These are phyloP conservation scores for Galleria mellonella DNA, from an alignment of 1,140 invertebrate genomes.

Conservation along the genomic window DNA sequence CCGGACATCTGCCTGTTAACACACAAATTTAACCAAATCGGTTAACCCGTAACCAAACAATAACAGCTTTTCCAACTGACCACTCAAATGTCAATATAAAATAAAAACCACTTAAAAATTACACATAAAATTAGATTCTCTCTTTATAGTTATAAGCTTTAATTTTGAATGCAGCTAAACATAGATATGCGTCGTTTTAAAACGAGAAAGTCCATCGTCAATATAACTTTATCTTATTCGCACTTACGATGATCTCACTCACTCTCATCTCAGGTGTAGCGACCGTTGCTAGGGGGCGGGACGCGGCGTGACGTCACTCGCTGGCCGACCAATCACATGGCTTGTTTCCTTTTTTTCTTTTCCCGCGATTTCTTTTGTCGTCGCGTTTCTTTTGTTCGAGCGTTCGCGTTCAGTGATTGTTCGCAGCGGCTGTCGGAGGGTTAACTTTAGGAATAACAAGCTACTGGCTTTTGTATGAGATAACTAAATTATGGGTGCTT, in stretches of 20 bases:
- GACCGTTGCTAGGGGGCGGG: slow-evolving; percentile 61
- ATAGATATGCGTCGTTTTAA: slow-evolving; percentile 12
- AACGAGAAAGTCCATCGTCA: slow-evolving; percentile 20
- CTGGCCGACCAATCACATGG: slow-evolving; percentile 34
- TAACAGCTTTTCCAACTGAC: slow-evolving; percentile 70
- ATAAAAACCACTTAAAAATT: slow-evolving; percentile 1
- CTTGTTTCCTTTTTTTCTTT: slow-evolving; percentile 26
- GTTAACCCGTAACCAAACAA: slow-evolving; percentile 72
- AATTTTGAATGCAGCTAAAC: neutral
- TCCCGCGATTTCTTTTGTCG: slow-evolving; percentile 24
- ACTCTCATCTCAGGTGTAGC: slow-evolving; percentile 59
- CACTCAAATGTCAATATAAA: slow-evolving; percentile 27
- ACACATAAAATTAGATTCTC: slow-evolving; percentile 19
- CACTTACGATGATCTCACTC: slow-evolving; percentile 30
- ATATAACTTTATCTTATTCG: slow-evolving; percentile 47
- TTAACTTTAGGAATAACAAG: slow-evolving; percentile 26
- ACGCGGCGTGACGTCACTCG: slow-evolving; percentile 52
- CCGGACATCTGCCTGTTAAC: slow-evolving; percentile 63
- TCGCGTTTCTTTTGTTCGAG: slow-evolving; percentile 43
- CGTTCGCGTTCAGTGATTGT: slow-evolving; percentile 19
- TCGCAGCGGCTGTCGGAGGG: slow-evolving; percentile 12
- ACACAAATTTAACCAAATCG: slow-evolving; percentile 71
- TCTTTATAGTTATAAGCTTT: neutral
- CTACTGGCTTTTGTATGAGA: slow-evolving; percentile 9
- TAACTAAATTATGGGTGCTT: too few species aligned